Conservation (phyloP, 2,888 invertebrate genomes). For the Rugalucina vietnamica region DNA sequence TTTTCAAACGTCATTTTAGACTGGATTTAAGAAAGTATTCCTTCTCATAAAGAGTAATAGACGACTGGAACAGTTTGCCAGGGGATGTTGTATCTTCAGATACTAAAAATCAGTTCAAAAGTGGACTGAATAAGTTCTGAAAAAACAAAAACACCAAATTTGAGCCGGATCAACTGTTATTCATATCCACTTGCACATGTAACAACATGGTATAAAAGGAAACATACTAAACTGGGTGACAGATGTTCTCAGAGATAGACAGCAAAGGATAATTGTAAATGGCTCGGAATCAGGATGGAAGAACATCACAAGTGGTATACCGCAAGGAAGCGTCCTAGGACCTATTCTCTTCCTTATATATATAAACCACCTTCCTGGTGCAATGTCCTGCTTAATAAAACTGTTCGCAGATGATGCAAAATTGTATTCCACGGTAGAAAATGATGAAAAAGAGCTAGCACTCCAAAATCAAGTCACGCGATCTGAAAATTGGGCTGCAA, state of each 20-base stretch:
- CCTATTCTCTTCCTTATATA: neutral
- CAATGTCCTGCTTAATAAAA: neutral
- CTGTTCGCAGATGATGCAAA: slow-evolving; percentile 2
- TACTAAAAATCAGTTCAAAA: too few relatives aligned
- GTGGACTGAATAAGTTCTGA: too few relatives aligned
- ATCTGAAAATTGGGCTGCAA: neutral
- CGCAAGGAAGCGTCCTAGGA: neutral
- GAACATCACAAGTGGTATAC: neutral
- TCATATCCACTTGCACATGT: too few relatives aligned
- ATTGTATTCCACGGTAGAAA: neutral
- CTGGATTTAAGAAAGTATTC: too few relatives aligned
- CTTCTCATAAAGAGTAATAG: too few relatives aligned
- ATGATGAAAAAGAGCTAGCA: neutral
- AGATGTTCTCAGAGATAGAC: neutral
- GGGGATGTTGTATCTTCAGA: too few relatives aligned
- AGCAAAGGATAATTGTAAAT: neutral
- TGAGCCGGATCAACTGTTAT: too few relatives aligned
- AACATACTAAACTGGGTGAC: neutral
- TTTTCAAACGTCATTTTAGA: too few relatives aligned
- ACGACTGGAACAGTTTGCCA: too few relatives aligned
- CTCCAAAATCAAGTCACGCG: neutral
- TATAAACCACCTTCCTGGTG: neutral
- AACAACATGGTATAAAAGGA: neutral
- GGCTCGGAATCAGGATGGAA: neutral
- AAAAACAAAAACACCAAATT: too few relatives aligned